Evolutionary conservation across 1,140 invertebrate genomes (phyloP), one percentile per base, ranked within the genome.

Genomic region (Rhopalosiphum maidis): DNA sequence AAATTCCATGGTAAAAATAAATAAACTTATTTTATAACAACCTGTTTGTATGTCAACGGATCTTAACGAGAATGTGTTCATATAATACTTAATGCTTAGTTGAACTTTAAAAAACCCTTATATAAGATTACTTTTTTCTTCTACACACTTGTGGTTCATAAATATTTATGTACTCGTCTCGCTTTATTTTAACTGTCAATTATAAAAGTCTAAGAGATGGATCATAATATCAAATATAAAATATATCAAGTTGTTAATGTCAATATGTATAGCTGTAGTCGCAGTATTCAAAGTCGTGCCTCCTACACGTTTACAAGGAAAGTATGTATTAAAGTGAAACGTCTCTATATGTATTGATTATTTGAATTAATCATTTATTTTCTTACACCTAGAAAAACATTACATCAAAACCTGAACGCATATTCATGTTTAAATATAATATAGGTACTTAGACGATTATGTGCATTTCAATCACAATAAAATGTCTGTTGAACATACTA

Each of bases 21-120:
- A 77, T n/a, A 77, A 77, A 77, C 60, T n/a, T 77, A 77, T 77
- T n/a, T n/a, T 77, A 77, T 77, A n/a, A 77, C 15, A 77, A 77
- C 60, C 60, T 77, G 60, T 77, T 77, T n/a, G 60, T 25, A 7
- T 55, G 7, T 68, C 30, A 6, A n/a, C 15, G 30, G 5, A 77
- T 77, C n/a, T n/a, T n/a, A 77, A 77, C 60, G 30, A 77, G 60
- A 77, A n/a, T 77, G 15, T 77, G 1, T 77, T n/a, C 1, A 68
- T 6, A 18, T 30, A 68, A 30, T 68, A 68, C 11, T n/a, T 25
- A 30, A 68, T 68, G 60, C 2, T 77, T 77, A n/a, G 30, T 77
- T n/a, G 60, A 77, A 77, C 60, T 77, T 77, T 77, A n/a, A 77
- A 77, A 77, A 77, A 9, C 5, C 30, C 30, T 18, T 18, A 30